Percentiles rank a stretch among this genome's conserved stretches.
Evolutionary conservation across 2,797 vertebrate genomes (phyloP).

Genomic region (Paedocypris micromegethes): DNA sequence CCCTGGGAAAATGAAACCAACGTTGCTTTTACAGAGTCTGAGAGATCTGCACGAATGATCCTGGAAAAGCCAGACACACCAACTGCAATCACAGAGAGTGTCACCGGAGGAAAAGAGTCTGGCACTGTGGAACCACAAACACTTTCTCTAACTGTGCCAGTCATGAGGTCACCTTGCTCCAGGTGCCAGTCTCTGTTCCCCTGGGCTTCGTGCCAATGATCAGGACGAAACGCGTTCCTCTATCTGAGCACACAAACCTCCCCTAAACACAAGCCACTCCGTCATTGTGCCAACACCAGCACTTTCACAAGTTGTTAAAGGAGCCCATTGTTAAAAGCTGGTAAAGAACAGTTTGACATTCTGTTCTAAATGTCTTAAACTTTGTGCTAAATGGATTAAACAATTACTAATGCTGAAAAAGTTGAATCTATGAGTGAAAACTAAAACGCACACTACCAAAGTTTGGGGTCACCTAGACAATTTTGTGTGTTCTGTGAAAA

Average conservation of each 20-base stretch:
- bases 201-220: conserved; percentile 54
- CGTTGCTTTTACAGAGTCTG: conserved; percentile 30
- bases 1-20: conserved; percentile 20
- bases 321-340: no score
- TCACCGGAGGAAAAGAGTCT: conserved; percentile 32
- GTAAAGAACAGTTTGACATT: no score
- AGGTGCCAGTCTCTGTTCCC: conserved; percentile 56
- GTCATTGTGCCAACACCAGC: no score
- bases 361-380: no score
- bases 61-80: conserved; percentile 29
- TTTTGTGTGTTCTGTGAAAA: no score
- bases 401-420: no score
- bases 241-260: conserved; percentile 14
- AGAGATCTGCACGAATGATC: conserved; percentile 33
- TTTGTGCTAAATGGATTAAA: no score
- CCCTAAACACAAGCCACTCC: conserved; percentile 9
- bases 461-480: no score
- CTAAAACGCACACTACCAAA: no score
- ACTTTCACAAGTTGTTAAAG: no score
- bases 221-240: conserved; percentile 29
- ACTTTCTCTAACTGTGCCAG: conserved; percentile 22
- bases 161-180: conserved; percentile 62
- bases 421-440: no score
- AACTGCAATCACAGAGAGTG: conserved; percentile 46
- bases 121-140: conserved; percentile 6